Evolutionary conservation across 2,113 vertebrate species (phyloP).

Genomic region (Pleuronectes platessa): DNA sequence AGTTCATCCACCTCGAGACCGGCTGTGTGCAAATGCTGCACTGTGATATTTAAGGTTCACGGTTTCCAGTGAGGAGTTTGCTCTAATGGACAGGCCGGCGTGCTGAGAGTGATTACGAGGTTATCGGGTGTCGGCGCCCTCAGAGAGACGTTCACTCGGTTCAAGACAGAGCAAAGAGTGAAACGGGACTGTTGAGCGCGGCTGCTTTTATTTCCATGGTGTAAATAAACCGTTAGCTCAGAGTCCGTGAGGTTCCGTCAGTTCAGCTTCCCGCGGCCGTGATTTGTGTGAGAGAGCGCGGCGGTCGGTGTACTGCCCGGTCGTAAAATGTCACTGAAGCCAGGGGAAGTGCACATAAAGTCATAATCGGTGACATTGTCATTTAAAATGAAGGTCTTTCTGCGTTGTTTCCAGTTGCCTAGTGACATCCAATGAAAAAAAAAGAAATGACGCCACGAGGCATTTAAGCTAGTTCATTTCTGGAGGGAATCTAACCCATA

Average conservation of each 20-base stretch:
- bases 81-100: background rate
- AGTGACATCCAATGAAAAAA: background rate
- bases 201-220: background rate
- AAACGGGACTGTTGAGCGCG: background rate
- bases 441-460: background rate
- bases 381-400: background rate
- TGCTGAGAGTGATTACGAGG: constrained; percentile 3
- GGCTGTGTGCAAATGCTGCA: background rate
- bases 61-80: background rate
- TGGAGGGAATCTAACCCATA: no score
- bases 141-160: background rate
- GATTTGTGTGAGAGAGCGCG: background rate
- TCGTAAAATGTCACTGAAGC: background rate
- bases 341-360: background rate
- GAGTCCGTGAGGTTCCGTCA: no score
- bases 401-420: background rate
- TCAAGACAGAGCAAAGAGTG: background rate
- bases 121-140: background rate
- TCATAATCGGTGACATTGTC: background rate
- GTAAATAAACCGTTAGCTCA: background rate
- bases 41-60: background rate
- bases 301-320: no score
- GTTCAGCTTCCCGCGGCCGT: no score
- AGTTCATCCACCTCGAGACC: background rate
- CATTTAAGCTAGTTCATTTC: background rate